A percentile compares a stretch with the other conserved stretches of the same genome.
phyloP scores from a whole-genome alignment of 2,113 vertebrate species.

The Parotia lawesii region DNA sequence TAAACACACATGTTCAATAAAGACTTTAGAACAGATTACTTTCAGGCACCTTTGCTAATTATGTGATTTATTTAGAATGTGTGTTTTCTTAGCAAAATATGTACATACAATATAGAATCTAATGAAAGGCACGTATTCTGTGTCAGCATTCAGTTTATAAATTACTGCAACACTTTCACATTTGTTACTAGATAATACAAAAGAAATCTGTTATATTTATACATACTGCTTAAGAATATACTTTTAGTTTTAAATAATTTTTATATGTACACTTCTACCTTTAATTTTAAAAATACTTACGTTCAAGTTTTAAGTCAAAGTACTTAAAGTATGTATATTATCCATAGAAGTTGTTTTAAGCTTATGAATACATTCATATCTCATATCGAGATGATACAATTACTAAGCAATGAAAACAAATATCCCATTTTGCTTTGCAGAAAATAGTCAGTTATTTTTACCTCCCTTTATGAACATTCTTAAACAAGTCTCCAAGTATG shows the following conservation, averaged over 20 bases:
- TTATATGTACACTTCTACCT: constrained; percentile 79
- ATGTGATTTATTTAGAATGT: constrained; percentile 61
- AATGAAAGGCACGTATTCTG: constrained; percentile 37
- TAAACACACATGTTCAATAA: constrained; percentile 58
- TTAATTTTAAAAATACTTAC: constrained; percentile 78
- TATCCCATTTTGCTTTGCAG: constrained; percentile 50
- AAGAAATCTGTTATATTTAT: constrained; percentile 85
- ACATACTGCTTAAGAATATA: constrained; percentile 80
- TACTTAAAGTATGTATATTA: constrained; percentile 83
- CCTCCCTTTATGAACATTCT: constrained; percentile 35
- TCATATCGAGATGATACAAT: constrained; percentile 75
- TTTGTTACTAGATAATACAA: constrained; percentile 83
- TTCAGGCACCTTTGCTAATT: constrained; percentile 49
- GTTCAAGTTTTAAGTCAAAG: constrained; percentile 76
- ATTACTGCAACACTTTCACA: constrained; percentile 80
- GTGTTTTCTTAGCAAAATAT: constrained; percentile 66
- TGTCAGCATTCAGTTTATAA: constrained; percentile 66
- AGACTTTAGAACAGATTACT: constrained; percentile 54
- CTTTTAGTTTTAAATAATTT: constrained; percentile 83
- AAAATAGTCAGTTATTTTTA: constrained; percentile 45
- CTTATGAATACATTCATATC: constrained; percentile 74
- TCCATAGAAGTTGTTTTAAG: constrained; percentile 78
- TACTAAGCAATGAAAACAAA: constrained; percentile 63
- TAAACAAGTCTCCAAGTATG: constrained; percentile 30
- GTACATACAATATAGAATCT: constrained; percentile 55